Evolutionary conservation across 2,888 invertebrate species (phyloP), one percentile per base, ranked within the genome.

Genomic region (Plebejus melissa): DNA sequence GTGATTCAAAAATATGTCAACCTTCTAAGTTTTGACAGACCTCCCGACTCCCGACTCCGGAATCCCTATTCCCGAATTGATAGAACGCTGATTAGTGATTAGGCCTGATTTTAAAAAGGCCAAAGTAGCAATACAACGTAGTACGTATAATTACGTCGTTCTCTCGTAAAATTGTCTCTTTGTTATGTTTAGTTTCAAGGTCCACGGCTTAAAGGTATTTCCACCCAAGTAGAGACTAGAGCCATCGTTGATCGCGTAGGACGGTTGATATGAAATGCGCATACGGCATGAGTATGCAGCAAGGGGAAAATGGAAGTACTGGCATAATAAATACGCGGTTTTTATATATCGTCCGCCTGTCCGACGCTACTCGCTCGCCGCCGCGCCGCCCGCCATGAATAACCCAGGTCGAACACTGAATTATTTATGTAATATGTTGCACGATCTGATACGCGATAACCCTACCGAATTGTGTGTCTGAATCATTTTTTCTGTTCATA

Each of bases 271-370:
- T 28, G 60, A 60, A 60, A 28, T 60, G 60, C 28, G 60, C 60
- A 60, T 22, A 28, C 60, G 60, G 9, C 11, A 60, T 60, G 60
- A 60, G 28, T 60, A 60, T 60, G 60, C 60, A 60, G 60, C 60
- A 60, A 7, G 58, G 3, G 60, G 60, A 28, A 28, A 22, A 60
- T 60, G 60, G 60, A 28, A 28, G 28, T 60, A 22, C 22, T 22
- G 60, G 60, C 60, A 60, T 60, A 60, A 60, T 60, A 60, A 60
- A 60, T 60, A 60, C 22, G 60, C 60, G 60, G 60, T 60, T 60
- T 60, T 60, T 60, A 60, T 60, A 60, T 60, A 60, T 28, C 60
- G 58, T 2, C 54, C 46, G 13, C 13, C 11, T 13, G 50, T 11
- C 22, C 22, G 22, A 22, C 22, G 22, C 22, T 22, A 22, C 22